Conservation (phyloP, 2,888 invertebrate species). For the Perizoma flavofasciatum region DNA sequence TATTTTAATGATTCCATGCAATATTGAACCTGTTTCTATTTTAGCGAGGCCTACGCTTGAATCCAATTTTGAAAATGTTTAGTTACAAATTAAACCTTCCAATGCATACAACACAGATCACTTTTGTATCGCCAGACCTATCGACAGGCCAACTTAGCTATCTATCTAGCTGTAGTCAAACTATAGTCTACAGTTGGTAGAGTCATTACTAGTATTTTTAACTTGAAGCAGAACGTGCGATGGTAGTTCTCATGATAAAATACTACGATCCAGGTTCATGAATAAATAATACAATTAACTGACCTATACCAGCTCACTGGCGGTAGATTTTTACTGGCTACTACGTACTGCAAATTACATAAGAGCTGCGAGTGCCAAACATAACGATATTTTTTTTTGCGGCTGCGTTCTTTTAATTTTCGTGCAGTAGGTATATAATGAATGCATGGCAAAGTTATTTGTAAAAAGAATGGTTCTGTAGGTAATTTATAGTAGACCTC, state of each 20-base stretch:
- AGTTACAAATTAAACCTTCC: background rate
- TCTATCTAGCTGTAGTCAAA: background rate
- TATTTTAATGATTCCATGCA: constrained; percentile 4
- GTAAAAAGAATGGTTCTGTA: too few species aligned
- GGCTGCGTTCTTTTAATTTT: constrained; percentile 29
- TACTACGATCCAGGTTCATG: constrained; percentile 27
- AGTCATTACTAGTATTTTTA: background rate
- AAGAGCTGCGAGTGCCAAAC: constrained; percentile 52
- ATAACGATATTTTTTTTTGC: constrained; percentile 60
- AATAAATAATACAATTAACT: constrained; percentile 39
- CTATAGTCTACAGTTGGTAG: background rate
- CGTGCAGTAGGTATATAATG: constrained; percentile 5
- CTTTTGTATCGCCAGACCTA: too few species aligned
- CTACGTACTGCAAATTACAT: constrained; percentile 29
- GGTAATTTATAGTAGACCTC: too few species aligned
- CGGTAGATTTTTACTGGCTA: constrained; percentile 13
- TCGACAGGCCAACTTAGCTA: too few species aligned
- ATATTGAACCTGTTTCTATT: background rate
- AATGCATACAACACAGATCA: too few species aligned
- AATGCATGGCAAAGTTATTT: background rate
- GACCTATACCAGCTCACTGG: constrained; percentile 32
- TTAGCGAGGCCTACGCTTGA: background rate
- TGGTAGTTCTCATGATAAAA: constrained; percentile 11
- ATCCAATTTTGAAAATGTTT: background rate
- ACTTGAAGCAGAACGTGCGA: background rate